Evolutionary conservation across 1,140 invertebrate genomes (phyloP).

Genomic region (Phortica variegata): DNA sequence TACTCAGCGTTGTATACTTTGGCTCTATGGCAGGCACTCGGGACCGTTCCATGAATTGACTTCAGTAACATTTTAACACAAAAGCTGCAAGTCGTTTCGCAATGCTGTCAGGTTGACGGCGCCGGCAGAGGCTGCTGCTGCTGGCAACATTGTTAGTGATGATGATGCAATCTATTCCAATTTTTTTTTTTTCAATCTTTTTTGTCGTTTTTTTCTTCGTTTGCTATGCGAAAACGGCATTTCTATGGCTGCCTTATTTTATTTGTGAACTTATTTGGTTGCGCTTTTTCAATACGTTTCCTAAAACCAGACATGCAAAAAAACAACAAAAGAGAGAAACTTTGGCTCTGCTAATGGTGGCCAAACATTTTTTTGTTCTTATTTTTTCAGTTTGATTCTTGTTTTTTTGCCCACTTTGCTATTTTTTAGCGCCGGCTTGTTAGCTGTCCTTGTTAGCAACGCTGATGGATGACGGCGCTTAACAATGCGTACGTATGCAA

Average conservation of each 20-base stretch:
- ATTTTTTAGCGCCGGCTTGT: too few relatives aligned
- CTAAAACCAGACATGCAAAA: too few relatives aligned
- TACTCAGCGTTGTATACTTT: constrained; percentile 46
- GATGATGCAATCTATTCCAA: neutral
- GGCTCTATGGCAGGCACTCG: constrained; percentile 42
- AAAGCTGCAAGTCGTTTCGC: too few relatives aligned
- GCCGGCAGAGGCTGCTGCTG: constrained; percentile 2
- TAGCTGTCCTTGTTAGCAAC: too few relatives aligned
- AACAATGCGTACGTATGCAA: too few relatives aligned
- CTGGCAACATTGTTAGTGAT: constrained; percentile 26
- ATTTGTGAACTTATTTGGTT: neutral
- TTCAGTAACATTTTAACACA: constrained; percentile 21
- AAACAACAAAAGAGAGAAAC: too few relatives aligned
- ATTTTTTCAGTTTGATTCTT: too few relatives aligned
- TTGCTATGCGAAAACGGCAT: neutral
- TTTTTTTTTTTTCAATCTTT: neutral
- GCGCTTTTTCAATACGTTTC: neutral
- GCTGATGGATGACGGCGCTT: too few relatives aligned
- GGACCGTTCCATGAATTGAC: constrained; percentile 8
- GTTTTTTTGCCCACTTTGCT: too few relatives aligned
- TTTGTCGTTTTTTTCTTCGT: neutral
- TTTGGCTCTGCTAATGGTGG: too few relatives aligned
- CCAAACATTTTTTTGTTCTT: too few relatives aligned
- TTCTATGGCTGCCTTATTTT: neutral
- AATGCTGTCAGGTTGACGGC: too few relatives aligned